A percentile compares a stretch with the other conserved stretches of the same genome.
phyloP scores from a whole-genome alignment of 1,140 invertebrate genomes.

The Drosophila truncata region DNA sequence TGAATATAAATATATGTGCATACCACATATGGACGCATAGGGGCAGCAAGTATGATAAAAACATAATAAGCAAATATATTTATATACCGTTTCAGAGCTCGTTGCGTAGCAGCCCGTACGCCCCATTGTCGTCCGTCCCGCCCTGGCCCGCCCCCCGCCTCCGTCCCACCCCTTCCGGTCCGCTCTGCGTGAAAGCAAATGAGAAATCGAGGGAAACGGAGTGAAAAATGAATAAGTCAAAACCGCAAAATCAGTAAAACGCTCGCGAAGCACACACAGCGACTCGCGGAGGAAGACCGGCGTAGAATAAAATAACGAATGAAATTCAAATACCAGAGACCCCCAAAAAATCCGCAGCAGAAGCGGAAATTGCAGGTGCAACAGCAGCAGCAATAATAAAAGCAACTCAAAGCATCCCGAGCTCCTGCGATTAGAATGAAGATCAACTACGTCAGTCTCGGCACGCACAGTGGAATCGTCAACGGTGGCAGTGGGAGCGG shows the following conservation, averaged over 20 bases:
- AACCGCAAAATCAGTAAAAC: slow-evolving; percentile 40
- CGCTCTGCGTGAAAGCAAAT: slow-evolving; percentile 53
- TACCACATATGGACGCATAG: slow-evolving; percentile 5
- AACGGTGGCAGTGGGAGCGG: slow-evolving; percentile 14
- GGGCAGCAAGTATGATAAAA: slow-evolving; percentile 16
- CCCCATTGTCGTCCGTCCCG: slow-evolving; percentile 38
- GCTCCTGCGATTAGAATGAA: slow-evolving; percentile 31
- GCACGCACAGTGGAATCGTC: slow-evolving; percentile 22
- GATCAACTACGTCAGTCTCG: slow-evolving; percentile 26
- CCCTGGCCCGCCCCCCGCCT: slow-evolving; percentile 14
- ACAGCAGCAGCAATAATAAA: slow-evolving; percentile 15
- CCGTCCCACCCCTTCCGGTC: slow-evolving; percentile 22
- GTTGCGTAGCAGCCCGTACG: slow-evolving; percentile 32
- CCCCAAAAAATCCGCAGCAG: slow-evolving; percentile 50
- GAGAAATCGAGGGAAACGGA: slow-evolving; percentile 37
- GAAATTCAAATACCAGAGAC: slow-evolving; percentile 63
- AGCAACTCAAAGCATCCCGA: not conserved
- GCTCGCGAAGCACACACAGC: slow-evolving; percentile 32
- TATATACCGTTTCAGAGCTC: slow-evolving; percentile 31
- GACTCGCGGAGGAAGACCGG: slow-evolving; percentile 21
- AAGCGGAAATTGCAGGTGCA: slow-evolving; percentile 3
- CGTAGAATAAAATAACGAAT: slow-evolving; percentile 60
- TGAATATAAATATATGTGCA: not conserved
- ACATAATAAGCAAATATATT: slow-evolving; percentile 5
- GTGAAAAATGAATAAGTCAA: slow-evolving; percentile 25